Base-by-base conservation (phyloP, 2,113 vertebrate genomes). In the Chascanopsetta lugubris region DNA sequence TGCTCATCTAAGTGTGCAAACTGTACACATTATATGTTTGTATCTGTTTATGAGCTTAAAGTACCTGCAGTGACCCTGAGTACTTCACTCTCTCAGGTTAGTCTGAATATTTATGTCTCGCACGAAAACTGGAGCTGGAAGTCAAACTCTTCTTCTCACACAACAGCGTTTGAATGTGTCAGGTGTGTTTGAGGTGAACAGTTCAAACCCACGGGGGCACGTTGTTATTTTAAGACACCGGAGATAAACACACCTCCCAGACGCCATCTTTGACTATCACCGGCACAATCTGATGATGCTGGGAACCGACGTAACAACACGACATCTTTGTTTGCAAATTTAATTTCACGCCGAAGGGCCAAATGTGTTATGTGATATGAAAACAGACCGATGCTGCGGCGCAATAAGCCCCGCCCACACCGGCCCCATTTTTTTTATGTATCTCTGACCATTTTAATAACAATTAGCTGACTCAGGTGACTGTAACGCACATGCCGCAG, bases 241-340 rank as follows among this genome's bases (percentile, higher is more conserved):
- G 20, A 46, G 60, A 78, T 80, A 72, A 80, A 84, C 82, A 70
- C 63, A 17, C 34, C 40, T 5, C 40, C 45, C 36, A 18, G 62
- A 71, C 17, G 36, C 17, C 50, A 47, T 30, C 45, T 53, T 50
- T 59, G n/a, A 63, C 22, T 32, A 3, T 29, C 13, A 61, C 61
- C 46, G 63, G 34, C 34, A 12, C 42, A 70, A 54, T 50, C 32
- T 5, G 18, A 60, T 72, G 64, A 46, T 43, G 25, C 42, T 77
- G 70, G 69, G 32, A 74, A 65, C 68, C 43, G n/a, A 38, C 29
- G 61, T 49, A 59, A 71, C n/a, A 45, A 50, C 18, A 45, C 17
- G 47, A 47, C 24, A 53, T 80, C 72, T 77, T 80, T 69, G 59
- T 72, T 80, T 67, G 55, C 43, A 77, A 82, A 80, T 72, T 61